These are phyloP conservation scores for Sardina pilchardus DNA, from an alignment of 2,113 vertebrate genomes.

Conservation along the genomic window DNA sequence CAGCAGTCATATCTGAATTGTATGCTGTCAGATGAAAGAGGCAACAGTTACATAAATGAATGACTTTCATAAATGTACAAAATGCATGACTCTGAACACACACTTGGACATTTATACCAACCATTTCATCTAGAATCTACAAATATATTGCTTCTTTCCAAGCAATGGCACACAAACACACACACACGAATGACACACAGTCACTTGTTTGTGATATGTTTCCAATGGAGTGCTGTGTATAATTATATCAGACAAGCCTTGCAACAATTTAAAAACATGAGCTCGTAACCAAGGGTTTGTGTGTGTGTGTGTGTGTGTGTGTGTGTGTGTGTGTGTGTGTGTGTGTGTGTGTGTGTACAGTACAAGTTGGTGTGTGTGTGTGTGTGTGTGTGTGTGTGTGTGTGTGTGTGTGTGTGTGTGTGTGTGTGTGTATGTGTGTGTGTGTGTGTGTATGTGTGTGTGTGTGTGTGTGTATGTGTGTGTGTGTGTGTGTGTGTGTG, in stretches of 20 bases:
- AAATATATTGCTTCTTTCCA: not conserved
- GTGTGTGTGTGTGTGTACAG: not conserved
- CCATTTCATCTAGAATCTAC: not conserved
- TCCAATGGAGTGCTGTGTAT: not conserved
- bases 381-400: not conserved
- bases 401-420: not conserved
- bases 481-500: not conserved
- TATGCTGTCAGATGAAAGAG: not conserved
- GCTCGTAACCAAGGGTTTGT: not conserved
- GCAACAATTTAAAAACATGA: slow-evolving; percentile 14
- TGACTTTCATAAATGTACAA: not conserved
- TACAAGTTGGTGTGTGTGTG: not conserved
- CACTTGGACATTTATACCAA: not conserved
- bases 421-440: not conserved
- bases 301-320: not conserved
- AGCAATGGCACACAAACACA: not conserved
- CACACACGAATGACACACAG: not conserved
- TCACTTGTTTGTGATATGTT: not conserved
- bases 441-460: not conserved
- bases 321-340: not conserved
- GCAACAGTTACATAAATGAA: not conserved
- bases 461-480: not conserved
- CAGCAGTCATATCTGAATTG: not conserved
- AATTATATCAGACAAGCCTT: not conserved
- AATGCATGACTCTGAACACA: not conserved